A percentile compares a stretch with the other conserved stretches of the same genome.
Conservation (phyloP, 2,113 vertebrate genomes). For the Vanacampus margaritifer region DNA sequence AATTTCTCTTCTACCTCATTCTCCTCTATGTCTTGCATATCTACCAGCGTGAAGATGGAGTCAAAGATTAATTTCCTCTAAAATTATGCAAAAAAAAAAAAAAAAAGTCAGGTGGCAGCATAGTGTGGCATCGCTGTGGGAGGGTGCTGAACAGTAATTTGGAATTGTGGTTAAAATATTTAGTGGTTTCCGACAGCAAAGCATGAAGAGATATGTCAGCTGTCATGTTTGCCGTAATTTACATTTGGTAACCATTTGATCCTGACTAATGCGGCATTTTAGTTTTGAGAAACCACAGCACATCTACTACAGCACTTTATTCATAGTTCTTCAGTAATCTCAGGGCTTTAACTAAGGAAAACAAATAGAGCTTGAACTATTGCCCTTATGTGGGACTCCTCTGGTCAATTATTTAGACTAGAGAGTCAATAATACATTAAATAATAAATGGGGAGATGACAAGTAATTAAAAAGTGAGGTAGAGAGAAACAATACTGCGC, state of each 20-base stretch:
- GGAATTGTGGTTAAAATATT: slow-evolving; percentile 48
- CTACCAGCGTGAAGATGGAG: slow-evolving; percentile 35
- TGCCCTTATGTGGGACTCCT: slow-evolving; percentile 12
- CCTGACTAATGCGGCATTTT: background rate
- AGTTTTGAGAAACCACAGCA: background rate
- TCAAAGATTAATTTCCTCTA: slow-evolving; percentile 46
- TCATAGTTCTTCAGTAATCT: slow-evolving; percentile 18
- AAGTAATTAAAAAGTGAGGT: slow-evolving; percentile 27
- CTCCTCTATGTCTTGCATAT: slow-evolving; percentile 18
- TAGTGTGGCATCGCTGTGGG: slow-evolving; percentile 9
- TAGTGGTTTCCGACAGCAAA: slow-evolving; percentile 25
- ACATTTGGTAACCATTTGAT: background rate
- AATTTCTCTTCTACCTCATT: slow-evolving; percentile 20
- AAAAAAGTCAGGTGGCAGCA: slow-evolving; percentile 29
- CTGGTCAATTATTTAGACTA: slow-evolving; percentile 31
- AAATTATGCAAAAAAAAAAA: slow-evolving; percentile 44
- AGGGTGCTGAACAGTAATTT: slow-evolving; percentile 16
- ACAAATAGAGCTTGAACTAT: slow-evolving; percentile 30
- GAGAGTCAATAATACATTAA: slow-evolving; percentile 13
- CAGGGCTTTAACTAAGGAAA: too few species aligned
- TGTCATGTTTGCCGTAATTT: slow-evolving; percentile 8
- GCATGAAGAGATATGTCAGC: background rate
- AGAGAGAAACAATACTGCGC: background rate
- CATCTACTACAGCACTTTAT: slow-evolving; percentile 6
- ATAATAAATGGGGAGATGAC: background rate